Conservation (phyloP, 2,888 invertebrate species). For the Patella ulyssiponensis region DNA sequence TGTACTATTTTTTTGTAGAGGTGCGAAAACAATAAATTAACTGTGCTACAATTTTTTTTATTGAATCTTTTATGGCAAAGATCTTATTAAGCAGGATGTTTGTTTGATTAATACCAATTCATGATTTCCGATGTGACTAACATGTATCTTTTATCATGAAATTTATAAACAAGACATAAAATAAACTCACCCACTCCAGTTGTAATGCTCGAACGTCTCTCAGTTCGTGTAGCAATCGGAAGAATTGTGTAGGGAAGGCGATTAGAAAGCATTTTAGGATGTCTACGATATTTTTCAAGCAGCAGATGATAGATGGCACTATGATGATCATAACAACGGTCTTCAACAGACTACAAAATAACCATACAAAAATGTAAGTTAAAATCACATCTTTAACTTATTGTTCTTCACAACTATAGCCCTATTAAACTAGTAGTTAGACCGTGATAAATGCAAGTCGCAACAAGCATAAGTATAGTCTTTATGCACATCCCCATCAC, state of each 20-base stretch:
- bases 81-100: too few species aligned
- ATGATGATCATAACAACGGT: slow-evolving; percentile 90
- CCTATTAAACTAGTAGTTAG: background rate
- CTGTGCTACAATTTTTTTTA: too few species aligned
- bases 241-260: slow-evolving; percentile 44
- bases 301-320: slow-evolving; percentile 94
- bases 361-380: background rate
- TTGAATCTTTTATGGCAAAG: too few species aligned
- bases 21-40: too few species aligned
- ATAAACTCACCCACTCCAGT: slow-evolving; percentile 72
- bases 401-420: background rate
- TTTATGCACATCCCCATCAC: too few species aligned
- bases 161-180: background rate
- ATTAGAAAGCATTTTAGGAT: slow-evolving; percentile 61
- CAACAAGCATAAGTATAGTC: background rate
- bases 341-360: slow-evolving; percentile 81
- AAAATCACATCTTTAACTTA: too few species aligned
- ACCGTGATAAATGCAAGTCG: background rate
- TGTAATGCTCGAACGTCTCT: slow-evolving; percentile 74
- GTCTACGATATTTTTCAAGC: slow-evolving; percentile 77
- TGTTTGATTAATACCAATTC: too few species aligned
- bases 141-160: background rate
- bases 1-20: too few species aligned
- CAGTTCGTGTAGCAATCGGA: slow-evolving; percentile 70
- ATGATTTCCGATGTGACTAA: too few species aligned